Base-by-base conservation (phyloP, 1,140 invertebrate genomes). In the Papilio machaon region DNA sequence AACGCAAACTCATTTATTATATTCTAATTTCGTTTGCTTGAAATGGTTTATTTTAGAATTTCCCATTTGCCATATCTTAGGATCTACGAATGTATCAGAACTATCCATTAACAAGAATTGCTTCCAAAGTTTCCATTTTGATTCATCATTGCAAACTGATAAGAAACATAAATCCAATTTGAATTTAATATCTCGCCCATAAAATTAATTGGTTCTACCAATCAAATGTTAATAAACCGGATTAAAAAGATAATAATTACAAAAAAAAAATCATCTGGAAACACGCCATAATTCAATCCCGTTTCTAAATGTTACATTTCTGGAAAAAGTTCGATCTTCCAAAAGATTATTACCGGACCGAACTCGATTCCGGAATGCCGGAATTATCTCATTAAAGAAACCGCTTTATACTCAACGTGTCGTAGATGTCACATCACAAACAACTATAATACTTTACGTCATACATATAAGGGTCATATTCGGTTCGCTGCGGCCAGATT, bases 221-320 rank as follows among this genome's bases (percentile, higher is more conserved):
- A 35, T 64, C 30, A 35, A 30, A 35, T 70, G 13, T 70, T 10
- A 35, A 30, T 70, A 35, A 35, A 35, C 64, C 64, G 64, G 13
- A 35, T 15, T 13, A 0, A 35, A 70, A 15, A 35, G 15, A 35
- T 85, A 86, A 87, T 86, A 85, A 87, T 88, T 90, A 85, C 81
- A 87, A 88, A 88, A 90, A 90, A 89, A 88, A 90, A 88, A 86
- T 81, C 87, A 86, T 90, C 88, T 87, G 85, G 88, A 87, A 90
- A 91, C 90, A 89, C 89, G 85, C 85, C 87, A 89, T 92, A 90
- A 91, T 91, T 92, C 90, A 93, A 93, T 92, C 86, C 86, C 83
- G 83, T 87, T 91, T 91, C 91, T 88, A 92, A 92, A 94, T 93
- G 94, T 94, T 10, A 93, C 92, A 91, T 92, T 93, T 93, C 92